These are phyloP conservation scores for Hozukius guyotensis DNA, from an alignment of 2,797 vertebrate species.

Conservation along the genomic window DNA sequence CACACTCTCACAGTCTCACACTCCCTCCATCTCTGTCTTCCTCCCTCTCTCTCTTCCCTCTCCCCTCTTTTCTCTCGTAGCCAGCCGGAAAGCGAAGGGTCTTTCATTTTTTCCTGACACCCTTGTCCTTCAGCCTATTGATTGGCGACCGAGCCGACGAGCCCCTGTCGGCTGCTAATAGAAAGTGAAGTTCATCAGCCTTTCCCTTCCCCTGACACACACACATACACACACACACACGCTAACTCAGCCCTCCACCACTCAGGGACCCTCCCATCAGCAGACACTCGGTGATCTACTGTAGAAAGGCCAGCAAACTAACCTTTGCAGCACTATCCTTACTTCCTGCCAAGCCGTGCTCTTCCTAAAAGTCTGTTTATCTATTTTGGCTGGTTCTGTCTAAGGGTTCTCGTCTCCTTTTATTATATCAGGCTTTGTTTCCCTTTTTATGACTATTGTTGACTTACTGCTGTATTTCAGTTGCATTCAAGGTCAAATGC, in stretches of 20 bases:
- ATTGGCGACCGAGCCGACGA: conserved; percentile 78
- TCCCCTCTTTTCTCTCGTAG: conserved; percentile 7
- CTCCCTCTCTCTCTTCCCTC: conserved; percentile 14
- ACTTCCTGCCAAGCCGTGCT: conserved; percentile 45
- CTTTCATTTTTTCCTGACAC: conserved; percentile 84
- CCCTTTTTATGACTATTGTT: neutral
- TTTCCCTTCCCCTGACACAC: conserved; percentile 40
- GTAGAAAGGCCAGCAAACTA: conserved; percentile 77
- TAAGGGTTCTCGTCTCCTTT: conserved; percentile 2
- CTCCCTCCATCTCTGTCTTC: conserved; percentile 12
- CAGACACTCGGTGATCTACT: conserved; percentile 77
- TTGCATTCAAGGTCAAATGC: conserved; percentile 18
- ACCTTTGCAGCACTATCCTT: conserved; percentile 72
- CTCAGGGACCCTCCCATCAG: conserved; percentile 59
- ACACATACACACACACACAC: conserved; percentile 32
- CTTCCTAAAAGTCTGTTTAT: conserved; percentile 32
- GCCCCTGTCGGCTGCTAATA: conserved; percentile 80
- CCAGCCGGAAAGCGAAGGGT: conserved; percentile 69
- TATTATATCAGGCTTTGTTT: neutral
- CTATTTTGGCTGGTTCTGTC: conserved; percentile 32
- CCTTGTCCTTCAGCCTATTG: conserved; percentile 87
- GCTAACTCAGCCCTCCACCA: conserved; percentile 5
- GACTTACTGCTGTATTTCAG: neutral
- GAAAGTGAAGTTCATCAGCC: conserved; percentile 85
- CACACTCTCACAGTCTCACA: neutral